Evolutionary conservation across 2,113 vertebrate species (phyloP), one percentile per base, ranked within the genome.

Genomic region (Atrichornis clamosus): DNA sequence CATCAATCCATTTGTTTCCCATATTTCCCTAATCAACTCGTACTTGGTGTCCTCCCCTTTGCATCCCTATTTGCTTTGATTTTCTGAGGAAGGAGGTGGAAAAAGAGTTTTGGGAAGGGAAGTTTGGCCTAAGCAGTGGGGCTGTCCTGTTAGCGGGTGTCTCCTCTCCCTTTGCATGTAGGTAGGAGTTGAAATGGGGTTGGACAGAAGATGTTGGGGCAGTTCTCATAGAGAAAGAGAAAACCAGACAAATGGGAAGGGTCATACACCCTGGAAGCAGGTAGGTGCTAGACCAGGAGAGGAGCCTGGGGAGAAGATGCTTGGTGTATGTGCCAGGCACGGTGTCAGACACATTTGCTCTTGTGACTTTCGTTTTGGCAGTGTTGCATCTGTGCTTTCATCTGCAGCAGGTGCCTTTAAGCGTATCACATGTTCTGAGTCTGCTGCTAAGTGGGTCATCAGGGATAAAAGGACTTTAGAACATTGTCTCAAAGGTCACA

Each of bases 101-200:
- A 82, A 63, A 50, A 33, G 1, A 4, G 13, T 39, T 88, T 64
- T 53, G 55, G 32, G 55, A 49, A 55, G 22, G 32, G 50, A 75
- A 42, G 7, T 47, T 60, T 68, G 33, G 10, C 13, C n/a, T 15
- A 47, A 44, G 14, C 7, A 42, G 16, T 0, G 0, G 26, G 39
- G 21, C 55, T 53, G 16, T 49, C 28, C 22, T 76, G 2, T 37
- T 64, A 13, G 18, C 8, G 11, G 11, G 2, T 64, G 16, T 64
- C 19, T 39, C 32, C 18, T 72, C 39, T 64, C 15, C 13, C 5
- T 6, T 58, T 41, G 15, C 6, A 3, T 19, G 30, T 32, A 62
- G 26, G 13, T 33, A 58, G 9, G 35, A 63, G 12, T 10, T n/a
- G 33, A 90, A 67, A 68, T 50, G 35, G 6, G 16, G 12, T 35